Percentiles rank a stretch among this genome's conserved stretches.
Conservation (phyloP, 1,140 invertebrate species). For the Pachyrhynchus sulphureomaculatus region DNA sequence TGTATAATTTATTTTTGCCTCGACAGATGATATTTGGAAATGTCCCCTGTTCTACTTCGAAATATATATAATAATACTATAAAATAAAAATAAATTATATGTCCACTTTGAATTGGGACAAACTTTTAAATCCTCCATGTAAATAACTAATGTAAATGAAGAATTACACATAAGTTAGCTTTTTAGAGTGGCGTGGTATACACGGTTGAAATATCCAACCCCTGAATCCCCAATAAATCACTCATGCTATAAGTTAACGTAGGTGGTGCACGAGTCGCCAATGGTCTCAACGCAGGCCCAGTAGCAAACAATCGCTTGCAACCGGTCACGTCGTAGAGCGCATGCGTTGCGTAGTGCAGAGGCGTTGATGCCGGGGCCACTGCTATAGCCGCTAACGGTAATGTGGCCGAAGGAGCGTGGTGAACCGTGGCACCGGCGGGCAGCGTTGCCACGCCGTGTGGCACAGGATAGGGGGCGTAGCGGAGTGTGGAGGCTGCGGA, state of each 20-base stretch:
- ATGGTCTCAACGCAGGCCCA: slow-evolving; percentile 48
- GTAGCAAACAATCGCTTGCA: slow-evolving; percentile 55
- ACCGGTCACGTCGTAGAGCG: slow-evolving; percentile 57
- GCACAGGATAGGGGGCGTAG: slow-evolving; percentile 65
- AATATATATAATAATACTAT: too few species aligned
- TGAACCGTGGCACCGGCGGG: slow-evolving; percentile 46
- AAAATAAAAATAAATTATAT: too few species aligned
- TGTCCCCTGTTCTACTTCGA: too few species aligned
- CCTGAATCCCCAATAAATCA: slow-evolving; percentile 66
- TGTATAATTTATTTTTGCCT: too few species aligned
- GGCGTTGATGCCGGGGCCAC: slow-evolving; percentile 45
- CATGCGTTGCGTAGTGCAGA: slow-evolving; percentile 48
- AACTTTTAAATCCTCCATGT: too few species aligned
- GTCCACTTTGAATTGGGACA: too few species aligned
- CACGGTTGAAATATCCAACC: slow-evolving; percentile 62
- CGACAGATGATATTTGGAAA: too few species aligned
- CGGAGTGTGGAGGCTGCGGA: slow-evolving; percentile 66
- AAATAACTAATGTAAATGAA: too few species aligned
- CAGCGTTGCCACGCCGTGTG: slow-evolving; percentile 51
- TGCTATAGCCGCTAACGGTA: slow-evolving; percentile 46
- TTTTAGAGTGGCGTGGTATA: slow-evolving; percentile 54
- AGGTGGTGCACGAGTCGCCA: slow-evolving; percentile 50
- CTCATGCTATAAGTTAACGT: slow-evolving; percentile 67
- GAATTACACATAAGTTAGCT: background rate
- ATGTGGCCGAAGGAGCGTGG: slow-evolving; percentile 42